phyloP scores from a whole-genome alignment of 2,113 vertebrate species.

The Pyxicephalus adspersus region DNA sequence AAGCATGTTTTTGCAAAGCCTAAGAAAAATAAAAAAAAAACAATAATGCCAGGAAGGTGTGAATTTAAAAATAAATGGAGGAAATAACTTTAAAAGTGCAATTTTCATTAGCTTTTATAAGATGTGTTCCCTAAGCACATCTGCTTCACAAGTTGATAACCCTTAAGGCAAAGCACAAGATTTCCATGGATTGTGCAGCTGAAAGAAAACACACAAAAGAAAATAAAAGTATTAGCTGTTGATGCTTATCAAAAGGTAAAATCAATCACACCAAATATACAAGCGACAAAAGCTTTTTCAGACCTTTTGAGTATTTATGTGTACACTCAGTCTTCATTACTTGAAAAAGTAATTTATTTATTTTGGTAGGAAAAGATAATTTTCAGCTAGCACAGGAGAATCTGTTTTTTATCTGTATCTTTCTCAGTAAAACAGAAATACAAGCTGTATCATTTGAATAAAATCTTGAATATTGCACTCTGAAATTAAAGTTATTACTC shows the following conservation, averaged over 20 bases:
- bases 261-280: slow-evolving; percentile 45
- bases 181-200: slow-evolving; percentile 34
- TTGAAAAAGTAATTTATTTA: slow-evolving; percentile 2
- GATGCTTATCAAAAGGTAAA: slow-evolving; percentile 44
- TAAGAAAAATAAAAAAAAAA: slow-evolving; percentile 20
- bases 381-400: slow-evolving; percentile 5
- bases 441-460: not conserved
- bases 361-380: not conserved
- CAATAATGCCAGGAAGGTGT: slow-evolving; percentile 45
- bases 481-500: not conserved
- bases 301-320: slow-evolving; percentile 12
- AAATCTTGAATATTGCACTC: not conserved
- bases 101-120: slow-evolving; percentile 56
- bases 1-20: slow-evolving; percentile 21
- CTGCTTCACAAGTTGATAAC: slow-evolving; percentile 55
- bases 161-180: slow-evolving; percentile 49
- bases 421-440: not conserved
- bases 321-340: slow-evolving; percentile 14
- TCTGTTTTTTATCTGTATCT: not conserved
- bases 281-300: slow-evolving; percentile 19
- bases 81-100: slow-evolving; percentile 54
- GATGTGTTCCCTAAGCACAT: slow-evolving; percentile 49
- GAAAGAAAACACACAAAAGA: slow-evolving; percentile 28
- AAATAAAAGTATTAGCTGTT: slow-evolving; percentile 44
- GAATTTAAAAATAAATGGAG: slow-evolving; percentile 52